phyloP scores from a whole-genome alignment of 2,113 vertebrate genomes.

The Nipponia nippon region DNA sequence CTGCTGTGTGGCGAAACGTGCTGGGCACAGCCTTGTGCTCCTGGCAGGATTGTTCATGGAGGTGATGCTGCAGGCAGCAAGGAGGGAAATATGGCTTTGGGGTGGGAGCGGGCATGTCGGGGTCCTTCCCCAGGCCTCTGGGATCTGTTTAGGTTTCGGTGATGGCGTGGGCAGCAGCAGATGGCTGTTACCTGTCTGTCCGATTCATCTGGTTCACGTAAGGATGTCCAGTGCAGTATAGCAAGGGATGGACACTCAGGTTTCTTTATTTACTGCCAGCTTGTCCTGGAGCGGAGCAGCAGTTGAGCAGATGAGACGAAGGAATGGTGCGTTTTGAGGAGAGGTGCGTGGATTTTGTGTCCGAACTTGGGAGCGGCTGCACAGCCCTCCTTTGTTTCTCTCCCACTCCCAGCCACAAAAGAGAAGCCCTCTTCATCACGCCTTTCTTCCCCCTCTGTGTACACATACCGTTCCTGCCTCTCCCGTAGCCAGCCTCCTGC shows the following conservation, averaged over 20 bases:
- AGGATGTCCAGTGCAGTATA: fast-evolving
- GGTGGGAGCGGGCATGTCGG: not conserved
- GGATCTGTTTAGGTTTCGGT: not conserved
- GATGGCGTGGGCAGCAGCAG: not conserved
- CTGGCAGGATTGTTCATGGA: not conserved
- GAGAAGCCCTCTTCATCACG: not conserved
- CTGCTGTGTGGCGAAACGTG: fast-evolving
- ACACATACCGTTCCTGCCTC: not conserved
- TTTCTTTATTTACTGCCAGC: not conserved
- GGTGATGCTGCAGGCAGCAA: not conserved
- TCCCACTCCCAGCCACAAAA: not conserved
- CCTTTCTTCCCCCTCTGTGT: not conserved
- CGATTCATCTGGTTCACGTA: fast-evolving
- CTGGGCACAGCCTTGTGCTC: not conserved
- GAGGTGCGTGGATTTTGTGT: not conserved
- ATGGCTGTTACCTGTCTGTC: not conserved
- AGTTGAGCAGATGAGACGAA: not conserved
- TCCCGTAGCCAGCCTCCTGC: not conserved
- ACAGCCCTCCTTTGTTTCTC: not conserved
- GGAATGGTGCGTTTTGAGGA: not conserved
- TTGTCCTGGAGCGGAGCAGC: not conserved
- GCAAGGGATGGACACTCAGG: fast-evolving
- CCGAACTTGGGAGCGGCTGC: fast-evolving
- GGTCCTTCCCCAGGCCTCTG: not conserved
- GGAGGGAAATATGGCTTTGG: not conserved